phyloP scores from a whole-genome alignment of 2,113 vertebrate species.

The Tychaedon coryphoeus region DNA sequence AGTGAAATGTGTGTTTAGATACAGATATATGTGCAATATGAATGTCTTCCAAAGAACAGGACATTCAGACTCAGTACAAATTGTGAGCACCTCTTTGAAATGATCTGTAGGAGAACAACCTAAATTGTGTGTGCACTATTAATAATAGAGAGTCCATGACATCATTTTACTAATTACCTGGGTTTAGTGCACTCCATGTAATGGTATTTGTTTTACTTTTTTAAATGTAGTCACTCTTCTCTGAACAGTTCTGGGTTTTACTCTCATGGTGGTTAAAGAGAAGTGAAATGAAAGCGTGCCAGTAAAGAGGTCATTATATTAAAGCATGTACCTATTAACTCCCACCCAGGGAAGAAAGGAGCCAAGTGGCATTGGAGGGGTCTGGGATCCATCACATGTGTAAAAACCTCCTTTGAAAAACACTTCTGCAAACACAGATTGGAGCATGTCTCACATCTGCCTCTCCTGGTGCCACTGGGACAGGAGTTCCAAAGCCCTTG shows the following conservation, averaged over 20 bases:
- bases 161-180: constrained; percentile 48
- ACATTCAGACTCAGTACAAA: neutral
- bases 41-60: neutral
- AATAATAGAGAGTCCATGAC: constrained; percentile 27
- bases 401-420: neutral
- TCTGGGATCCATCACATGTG: neutral
- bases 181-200: neutral
- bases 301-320: constrained; percentile 50
- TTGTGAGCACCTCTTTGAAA: neutral
- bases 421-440: neutral
- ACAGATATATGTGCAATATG: neutral
- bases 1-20: neutral
- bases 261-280: constrained; percentile 48
- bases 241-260: constrained; percentile 54
- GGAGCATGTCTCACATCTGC: accelerated
- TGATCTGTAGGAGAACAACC: neutral
- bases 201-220: constrained; percentile 50
- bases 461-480: accelerated
- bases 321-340: constrained; percentile 53
- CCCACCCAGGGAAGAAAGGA: constrained; percentile 7
- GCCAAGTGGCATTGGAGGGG: neutral
- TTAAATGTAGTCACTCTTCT: constrained; percentile 62
- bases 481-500: neutral
- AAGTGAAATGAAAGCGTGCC: constrained; percentile 50
- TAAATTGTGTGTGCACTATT: neutral